A percentile compares a stretch with the other conserved stretches of the same genome.
phyloP scores from a whole-genome alignment of 1,140 invertebrate species.

The Microplitis mediator region DNA sequence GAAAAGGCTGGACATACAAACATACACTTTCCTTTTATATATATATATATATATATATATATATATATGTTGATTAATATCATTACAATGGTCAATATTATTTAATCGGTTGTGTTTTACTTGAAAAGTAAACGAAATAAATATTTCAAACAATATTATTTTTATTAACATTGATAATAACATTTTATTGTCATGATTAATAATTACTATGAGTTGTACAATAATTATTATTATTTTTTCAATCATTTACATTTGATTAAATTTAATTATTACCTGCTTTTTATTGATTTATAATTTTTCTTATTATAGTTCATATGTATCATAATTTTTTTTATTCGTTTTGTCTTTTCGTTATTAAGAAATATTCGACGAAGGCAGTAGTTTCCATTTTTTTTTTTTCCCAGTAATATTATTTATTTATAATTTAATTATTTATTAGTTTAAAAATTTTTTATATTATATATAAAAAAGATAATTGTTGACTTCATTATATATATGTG shows the following conservation, averaged over 20 bases:
- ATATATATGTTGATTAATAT: too few species aligned
- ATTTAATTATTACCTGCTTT: not conserved
- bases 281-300: not conserved
- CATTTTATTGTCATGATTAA: constrained; percentile 63
- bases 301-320: not conserved
- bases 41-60: too few species aligned
- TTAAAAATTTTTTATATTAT: too few species aligned
- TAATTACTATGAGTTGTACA: constrained; percentile 51
- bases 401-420: not conserved
- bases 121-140: constrained; percentile 4
- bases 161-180: constrained; percentile 60
- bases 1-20: too few species aligned
- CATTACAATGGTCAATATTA: too few species aligned
- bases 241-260: constrained; percentile 1
- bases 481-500: too few species aligned
- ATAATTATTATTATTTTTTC: not conserved
- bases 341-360: not conserved
- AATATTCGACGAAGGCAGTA: constrained; percentile 6
- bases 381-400: not conserved
- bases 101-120: too few species aligned
- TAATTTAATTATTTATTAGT: too few species aligned
- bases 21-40: too few species aligned
- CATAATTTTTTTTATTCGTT: too few species aligned
- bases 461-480: too few species aligned
- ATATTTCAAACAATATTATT: not conserved